phyloP scores from a whole-genome alignment of 2,113 vertebrate genomes.

The Hemiscyllium ocellatum region DNA sequence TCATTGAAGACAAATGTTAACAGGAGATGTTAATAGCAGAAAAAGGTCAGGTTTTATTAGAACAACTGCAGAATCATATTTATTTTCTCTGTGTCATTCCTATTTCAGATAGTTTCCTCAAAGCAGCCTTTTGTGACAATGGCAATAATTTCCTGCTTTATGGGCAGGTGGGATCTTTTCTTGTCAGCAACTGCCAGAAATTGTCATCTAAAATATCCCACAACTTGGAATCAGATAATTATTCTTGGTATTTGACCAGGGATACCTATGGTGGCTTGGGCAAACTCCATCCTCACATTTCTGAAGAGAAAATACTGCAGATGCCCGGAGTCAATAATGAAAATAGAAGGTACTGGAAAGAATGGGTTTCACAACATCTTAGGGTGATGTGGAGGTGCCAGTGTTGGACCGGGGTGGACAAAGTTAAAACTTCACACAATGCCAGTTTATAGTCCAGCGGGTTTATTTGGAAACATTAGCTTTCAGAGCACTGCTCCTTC shows the following conservation, averaged over 20 bases:
- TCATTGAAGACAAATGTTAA: too few relatives aligned
- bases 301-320: too few relatives aligned
- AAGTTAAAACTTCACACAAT: too few relatives aligned
- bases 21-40: too few relatives aligned
- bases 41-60: not conserved
- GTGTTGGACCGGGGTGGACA: too few relatives aligned
- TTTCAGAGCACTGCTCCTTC: too few relatives aligned
- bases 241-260: not conserved
- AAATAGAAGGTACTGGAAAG: not conserved
- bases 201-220: not conserved
- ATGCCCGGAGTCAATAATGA: not conserved
- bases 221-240: not conserved
- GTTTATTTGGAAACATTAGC: too few relatives aligned
- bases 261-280: not conserved
- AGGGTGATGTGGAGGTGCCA: too few relatives aligned
- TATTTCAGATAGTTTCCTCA: not conserved
- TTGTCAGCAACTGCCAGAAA: not conserved
- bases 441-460: too few relatives aligned
- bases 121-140: not conserved
- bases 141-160: not conserved
- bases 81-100: not conserved
- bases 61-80: not conserved
- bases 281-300: not conserved
- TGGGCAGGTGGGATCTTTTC: not conserved
- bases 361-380: not conserved